Conservation (phyloP, 2,113 vertebrate genomes). For the Halcyon senegalensis region DNA sequence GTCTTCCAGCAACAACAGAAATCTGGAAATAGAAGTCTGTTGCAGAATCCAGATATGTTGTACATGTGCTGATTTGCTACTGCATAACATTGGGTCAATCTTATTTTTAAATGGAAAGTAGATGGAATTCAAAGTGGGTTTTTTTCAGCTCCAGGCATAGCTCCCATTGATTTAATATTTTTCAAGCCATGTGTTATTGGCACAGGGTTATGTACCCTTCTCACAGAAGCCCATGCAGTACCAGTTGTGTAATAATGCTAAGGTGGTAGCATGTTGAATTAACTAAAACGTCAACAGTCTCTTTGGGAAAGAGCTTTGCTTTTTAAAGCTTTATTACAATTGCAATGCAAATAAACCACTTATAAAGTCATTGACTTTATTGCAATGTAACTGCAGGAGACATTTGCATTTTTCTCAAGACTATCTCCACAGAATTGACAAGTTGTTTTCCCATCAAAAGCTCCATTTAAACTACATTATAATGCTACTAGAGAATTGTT, state of each 20-base stretch:
- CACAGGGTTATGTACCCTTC: not conserved
- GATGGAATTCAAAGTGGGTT: not conserved
- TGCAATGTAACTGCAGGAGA: not conserved
- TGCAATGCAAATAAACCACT: not conserved
- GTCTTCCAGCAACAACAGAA: not conserved
- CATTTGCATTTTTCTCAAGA: slow-evolving; percentile 1
- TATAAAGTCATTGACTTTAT: not conserved
- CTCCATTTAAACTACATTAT: slow-evolving; percentile 1
- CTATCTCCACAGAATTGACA: not conserved
- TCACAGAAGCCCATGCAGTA: not conserved
- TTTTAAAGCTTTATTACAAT: not conserved
- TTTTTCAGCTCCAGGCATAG: not conserved
- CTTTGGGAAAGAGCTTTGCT: not conserved
- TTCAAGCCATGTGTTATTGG: not conserved
- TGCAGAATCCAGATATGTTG: not conserved
- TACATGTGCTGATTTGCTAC: not conserved
- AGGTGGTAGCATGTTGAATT: not conserved
- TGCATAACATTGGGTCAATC: not conserved
- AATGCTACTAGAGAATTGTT: not conserved
- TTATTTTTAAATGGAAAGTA: not conserved
- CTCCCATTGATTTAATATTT: not conserved
- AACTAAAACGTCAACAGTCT: not conserved
- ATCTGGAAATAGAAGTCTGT: not conserved
- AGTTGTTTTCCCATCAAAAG: not conserved
- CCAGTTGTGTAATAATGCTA: not conserved